Evolutionary conservation across 2,888 invertebrate genomes (phyloP).

Genomic region (Agrochola macilenta): DNA sequence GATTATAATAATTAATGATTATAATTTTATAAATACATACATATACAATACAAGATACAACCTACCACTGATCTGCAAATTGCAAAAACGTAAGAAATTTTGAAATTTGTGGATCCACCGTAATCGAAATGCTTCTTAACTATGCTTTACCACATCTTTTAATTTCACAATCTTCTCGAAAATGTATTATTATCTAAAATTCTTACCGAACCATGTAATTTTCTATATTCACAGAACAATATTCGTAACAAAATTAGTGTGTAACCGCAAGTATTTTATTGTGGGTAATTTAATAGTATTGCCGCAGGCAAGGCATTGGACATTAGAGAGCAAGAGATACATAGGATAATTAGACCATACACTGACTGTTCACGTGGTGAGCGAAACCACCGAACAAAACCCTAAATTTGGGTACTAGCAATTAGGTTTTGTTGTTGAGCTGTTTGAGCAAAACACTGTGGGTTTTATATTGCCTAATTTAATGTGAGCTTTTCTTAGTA

Average conservation of each 20-base stretch:
- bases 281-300: not conserved
- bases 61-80: no score
- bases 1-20: no score
- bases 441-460: slow-evolving; percentile 4
- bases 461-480: not conserved
- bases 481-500: not conserved
- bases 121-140: not conserved
- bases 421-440: slow-evolving; percentile 4
- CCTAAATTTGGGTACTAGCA: slow-evolving; percentile 5
- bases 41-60: no score
- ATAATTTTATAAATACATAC: no score
- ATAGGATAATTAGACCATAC: slow-evolving; percentile 28
- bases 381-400: slow-evolving; percentile 7
- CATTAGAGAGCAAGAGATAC: slow-evolving; percentile 17
- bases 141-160: not conserved
- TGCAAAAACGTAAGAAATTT: no score
- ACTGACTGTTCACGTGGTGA: slow-evolving; percentile 18
- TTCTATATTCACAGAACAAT: no score
- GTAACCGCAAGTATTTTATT: slow-evolving; percentile 2
- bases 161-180: not conserved
- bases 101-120: no score
- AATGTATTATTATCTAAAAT: not conserved
- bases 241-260: slow-evolving; percentile 10
- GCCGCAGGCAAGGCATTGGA: slow-evolving; percentile 25
- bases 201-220: no score